Evolutionary conservation across 2,888 invertebrate genomes (phyloP).

Genomic region (Nyleta sp.): DNA sequence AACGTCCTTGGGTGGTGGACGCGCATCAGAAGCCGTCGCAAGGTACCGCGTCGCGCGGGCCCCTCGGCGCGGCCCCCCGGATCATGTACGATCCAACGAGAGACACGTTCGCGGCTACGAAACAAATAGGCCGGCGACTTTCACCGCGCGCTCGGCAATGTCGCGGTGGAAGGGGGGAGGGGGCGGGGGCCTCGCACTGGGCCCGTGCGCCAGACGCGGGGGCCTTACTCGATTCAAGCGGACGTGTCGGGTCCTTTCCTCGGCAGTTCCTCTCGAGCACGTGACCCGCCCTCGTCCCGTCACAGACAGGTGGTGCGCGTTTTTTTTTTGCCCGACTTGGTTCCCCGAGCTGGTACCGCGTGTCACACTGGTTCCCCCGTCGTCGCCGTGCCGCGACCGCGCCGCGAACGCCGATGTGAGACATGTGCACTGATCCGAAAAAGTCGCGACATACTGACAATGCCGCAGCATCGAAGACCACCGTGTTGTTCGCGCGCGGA

Average conservation of each 20-base stretch:
- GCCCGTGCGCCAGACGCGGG: constrained; percentile 66
- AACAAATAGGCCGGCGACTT: constrained; percentile 82
- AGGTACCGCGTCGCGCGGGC: constrained; percentile 1
- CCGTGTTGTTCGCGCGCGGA: constrained; percentile 25
- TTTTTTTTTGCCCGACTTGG: no score
- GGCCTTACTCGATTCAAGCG: constrained; percentile 63
- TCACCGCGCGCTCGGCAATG: constrained; percentile 74
- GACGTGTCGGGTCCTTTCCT: constrained; percentile 69
- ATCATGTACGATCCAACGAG: constrained; percentile 33
- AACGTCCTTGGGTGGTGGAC: constrained; percentile 36
- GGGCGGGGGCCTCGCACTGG: constrained; percentile 40
- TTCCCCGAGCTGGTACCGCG: neutral
- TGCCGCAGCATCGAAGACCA: constrained; percentile 48
- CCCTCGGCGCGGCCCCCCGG: constrained; percentile 13
- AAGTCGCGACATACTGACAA: constrained; percentile 38
- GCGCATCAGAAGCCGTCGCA: neutral
- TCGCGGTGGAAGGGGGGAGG: constrained; percentile 34
- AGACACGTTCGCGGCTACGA: constrained; percentile 73
- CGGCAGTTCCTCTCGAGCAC: constrained; percentile 63
- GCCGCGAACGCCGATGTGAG: constrained; percentile 48
- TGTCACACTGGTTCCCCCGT: constrained; percentile 7
- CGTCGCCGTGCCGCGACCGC: constrained; percentile 44
- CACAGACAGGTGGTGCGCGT: constrained; percentile 1
- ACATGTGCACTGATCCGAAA: constrained; percentile 58
- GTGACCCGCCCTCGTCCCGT: constrained; percentile 62